Conservation (phyloP, 2,888 invertebrate genomes). For the Antheraea assamensis region DNA sequence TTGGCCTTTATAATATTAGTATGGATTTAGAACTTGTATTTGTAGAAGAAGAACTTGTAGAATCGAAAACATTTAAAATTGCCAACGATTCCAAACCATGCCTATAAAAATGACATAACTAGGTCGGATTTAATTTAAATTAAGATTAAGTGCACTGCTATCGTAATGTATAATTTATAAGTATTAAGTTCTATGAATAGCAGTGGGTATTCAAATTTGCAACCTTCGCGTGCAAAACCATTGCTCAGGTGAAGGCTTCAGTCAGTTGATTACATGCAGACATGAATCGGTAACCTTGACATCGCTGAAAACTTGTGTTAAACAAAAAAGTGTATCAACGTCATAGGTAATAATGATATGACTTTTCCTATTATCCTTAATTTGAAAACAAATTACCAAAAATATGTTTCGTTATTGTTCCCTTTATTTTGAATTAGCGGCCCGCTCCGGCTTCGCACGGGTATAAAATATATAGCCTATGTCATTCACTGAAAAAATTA, state of each 20-base stretch:
- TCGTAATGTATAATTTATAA: background rate
- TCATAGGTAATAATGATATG: background rate
- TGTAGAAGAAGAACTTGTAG: too few species aligned
- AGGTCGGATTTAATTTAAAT: background rate
- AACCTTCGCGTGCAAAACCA: conserved; percentile 27
- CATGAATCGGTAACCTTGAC: conserved; percentile 2
- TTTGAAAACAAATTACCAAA: background rate
- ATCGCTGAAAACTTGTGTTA: background rate
- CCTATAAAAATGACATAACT: background rate
- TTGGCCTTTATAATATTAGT: too few species aligned
- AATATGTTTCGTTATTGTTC: background rate
- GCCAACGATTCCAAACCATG: too few species aligned
- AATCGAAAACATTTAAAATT: too few species aligned
- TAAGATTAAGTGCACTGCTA: background rate
- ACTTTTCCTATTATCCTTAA: background rate
- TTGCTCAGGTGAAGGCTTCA: conserved; percentile 22
- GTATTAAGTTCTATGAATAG: background rate
- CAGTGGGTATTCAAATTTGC: background rate
- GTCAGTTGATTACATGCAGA: conserved; percentile 6
- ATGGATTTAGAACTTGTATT: too few species aligned
- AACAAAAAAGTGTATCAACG: background rate
- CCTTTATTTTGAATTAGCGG: too few species aligned
- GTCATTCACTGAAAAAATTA: too few species aligned
- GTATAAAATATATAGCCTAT: too few species aligned
- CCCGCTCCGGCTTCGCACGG: too few species aligned